phyloP scores from a whole-genome alignment of 1,140 invertebrate genomes.

The Caenorhabditis remanei region DNA sequence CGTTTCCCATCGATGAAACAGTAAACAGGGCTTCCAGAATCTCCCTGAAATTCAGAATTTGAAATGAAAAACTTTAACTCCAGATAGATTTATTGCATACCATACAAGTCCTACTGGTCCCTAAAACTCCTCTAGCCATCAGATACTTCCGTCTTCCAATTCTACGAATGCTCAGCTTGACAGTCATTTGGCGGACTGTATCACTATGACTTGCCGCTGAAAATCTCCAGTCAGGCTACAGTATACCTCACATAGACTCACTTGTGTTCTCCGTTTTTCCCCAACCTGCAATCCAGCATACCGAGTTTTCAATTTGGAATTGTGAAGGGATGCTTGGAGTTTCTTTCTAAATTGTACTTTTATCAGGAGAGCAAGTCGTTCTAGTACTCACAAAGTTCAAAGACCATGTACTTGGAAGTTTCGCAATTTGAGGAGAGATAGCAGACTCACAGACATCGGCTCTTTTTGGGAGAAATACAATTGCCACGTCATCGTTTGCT shows the following conservation, averaged over 20 bases:
- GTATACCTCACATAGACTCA: background rate
- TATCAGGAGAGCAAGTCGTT: background rate
- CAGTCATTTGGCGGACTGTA: slow-evolving; percentile 8
- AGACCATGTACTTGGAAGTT: background rate
- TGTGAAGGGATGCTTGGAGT: background rate
- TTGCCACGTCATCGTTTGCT: slow-evolving; percentile 35
- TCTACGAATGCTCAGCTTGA: background rate
- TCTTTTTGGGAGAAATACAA: slow-evolving; percentile 9
- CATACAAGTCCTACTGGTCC: slow-evolving; percentile 22
- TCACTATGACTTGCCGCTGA: slow-evolving; percentile 17
- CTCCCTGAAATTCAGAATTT: background rate
- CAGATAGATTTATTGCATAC: background rate
- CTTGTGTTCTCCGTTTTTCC: slow-evolving; percentile 41
- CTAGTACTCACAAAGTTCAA: background rate
- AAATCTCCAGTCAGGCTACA: background rate
- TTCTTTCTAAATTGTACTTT: background rate
- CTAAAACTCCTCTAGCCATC: slow-evolving; percentile 11
- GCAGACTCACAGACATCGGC: background rate
- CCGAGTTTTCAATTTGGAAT: slow-evolving; percentile 2
- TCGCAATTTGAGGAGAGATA: slow-evolving; percentile 4
- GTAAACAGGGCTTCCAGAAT: slow-evolving; percentile 41
- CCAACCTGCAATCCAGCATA: slow-evolving; percentile 13
- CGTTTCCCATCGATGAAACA: slow-evolving; percentile 17
- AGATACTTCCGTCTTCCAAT: slow-evolving; percentile 20
- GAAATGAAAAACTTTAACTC: background rate